A percentile compares a stretch with the other conserved stretches of the same genome.
Conservation (phyloP, 2,888 invertebrate species). For the Drosophila anceps region DNA sequence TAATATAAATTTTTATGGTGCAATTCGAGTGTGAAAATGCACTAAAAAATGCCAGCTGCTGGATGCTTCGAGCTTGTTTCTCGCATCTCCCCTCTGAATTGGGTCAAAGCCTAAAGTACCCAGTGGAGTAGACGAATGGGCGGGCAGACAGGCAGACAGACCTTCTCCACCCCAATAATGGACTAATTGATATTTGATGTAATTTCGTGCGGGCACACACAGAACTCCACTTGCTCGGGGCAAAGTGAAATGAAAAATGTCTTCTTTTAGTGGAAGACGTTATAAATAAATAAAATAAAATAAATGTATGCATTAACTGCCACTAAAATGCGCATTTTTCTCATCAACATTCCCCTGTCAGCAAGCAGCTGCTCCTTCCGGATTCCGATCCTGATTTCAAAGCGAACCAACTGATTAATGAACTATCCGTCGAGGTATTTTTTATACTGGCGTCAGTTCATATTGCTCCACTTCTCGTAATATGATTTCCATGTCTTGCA, state of each 20-base stretch:
- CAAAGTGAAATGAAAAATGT: constrained; percentile 55
- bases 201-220: constrained; percentile 51
- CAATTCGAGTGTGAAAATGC: constrained; percentile 65
- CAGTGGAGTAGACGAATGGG: background rate
- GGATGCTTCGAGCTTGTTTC: constrained; percentile 14
- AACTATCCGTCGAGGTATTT: constrained; percentile 40
- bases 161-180: constrained; percentile 44
- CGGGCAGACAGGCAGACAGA: constrained; percentile 3
- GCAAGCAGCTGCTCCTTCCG: background rate
- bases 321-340: constrained; percentile 30
- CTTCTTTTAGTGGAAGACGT: constrained; percentile 41
- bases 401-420: constrained; percentile 28
- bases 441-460: constrained; percentile 49
- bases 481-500: constrained; percentile 58
- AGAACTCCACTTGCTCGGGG: constrained; percentile 38
- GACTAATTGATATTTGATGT: constrained; percentile 77
- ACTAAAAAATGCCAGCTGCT: constrained; percentile 65
- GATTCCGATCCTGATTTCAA: background rate
- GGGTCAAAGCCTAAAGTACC: constrained; percentile 70
- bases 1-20: constrained; percentile 75
- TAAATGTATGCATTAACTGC: constrained; percentile 45
- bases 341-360: constrained; percentile 1
- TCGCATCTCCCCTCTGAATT: constrained; percentile 51
- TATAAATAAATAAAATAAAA: constrained; percentile 60
- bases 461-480: constrained; percentile 39